Conservation (phyloP, 2,888 invertebrate species). For the Xestobium rufovillosum region DNA sequence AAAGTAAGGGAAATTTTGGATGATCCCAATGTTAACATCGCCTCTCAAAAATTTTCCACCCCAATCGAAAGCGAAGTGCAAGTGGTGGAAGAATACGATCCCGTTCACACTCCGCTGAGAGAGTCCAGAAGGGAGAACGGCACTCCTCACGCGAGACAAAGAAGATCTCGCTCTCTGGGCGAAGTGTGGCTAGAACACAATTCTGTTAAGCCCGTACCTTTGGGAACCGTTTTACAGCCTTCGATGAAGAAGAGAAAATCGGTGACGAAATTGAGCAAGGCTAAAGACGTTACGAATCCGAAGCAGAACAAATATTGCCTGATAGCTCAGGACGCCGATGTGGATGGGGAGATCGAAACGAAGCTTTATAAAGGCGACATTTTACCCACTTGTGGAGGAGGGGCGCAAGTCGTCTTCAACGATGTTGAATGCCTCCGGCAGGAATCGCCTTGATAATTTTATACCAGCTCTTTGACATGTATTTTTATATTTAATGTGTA, state of each 20-base stretch:
- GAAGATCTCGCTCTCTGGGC: slow-evolving; percentile 76
- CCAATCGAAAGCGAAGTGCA: slow-evolving; percentile 12
- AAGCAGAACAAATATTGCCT: slow-evolving; percentile 80
- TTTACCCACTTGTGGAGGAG: slow-evolving; percentile 88
- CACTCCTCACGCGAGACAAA: slow-evolving; percentile 55
- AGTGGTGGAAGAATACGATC: slow-evolving; percentile 10
- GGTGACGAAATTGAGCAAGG: slow-evolving; percentile 71
- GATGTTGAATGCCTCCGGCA: slow-evolving; percentile 88
- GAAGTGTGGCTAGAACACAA: slow-evolving; percentile 83
- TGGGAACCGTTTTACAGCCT: slow-evolving; percentile 86
- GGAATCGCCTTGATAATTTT: too few relatives aligned
- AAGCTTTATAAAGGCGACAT: slow-evolving; percentile 90
- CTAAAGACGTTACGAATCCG: slow-evolving; percentile 63
- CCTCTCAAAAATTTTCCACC: slow-evolving; percentile 9
- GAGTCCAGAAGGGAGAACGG: slow-evolving; percentile 14
- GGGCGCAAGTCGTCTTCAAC: slow-evolving; percentile 90
- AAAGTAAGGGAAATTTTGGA: slow-evolving; percentile 54
- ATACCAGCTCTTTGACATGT: too few relatives aligned
- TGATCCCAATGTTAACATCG: slow-evolving; percentile 17
- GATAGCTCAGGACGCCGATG: slow-evolving; percentile 85
- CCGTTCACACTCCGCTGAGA: slow-evolving; percentile 16
- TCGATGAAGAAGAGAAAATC: slow-evolving; percentile 74
- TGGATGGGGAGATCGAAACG: slow-evolving; percentile 88
- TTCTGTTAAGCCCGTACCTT: slow-evolving; percentile 67
- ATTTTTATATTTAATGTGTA: too few relatives aligned